Conservation (phyloP, 2,113 vertebrate genomes). For the Amphiprion ocellaris region DNA sequence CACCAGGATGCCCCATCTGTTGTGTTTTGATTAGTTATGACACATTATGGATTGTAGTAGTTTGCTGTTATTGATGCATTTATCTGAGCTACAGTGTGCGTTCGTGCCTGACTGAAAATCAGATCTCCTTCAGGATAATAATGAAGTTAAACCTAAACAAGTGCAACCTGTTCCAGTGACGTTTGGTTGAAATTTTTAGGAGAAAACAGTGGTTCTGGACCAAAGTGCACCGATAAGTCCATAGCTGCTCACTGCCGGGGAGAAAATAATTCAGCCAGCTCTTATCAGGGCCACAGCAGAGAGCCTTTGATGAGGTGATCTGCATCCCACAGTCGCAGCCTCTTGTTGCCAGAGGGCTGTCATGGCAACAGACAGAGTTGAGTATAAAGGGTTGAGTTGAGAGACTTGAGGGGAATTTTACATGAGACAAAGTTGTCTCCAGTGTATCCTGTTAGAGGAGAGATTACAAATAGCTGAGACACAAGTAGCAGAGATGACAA, state of each 20-base stretch:
- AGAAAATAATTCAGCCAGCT: slow-evolving; percentile 3
- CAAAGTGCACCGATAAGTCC: neutral
- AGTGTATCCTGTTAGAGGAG: neutral
- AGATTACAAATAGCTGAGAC: too few relatives aligned
- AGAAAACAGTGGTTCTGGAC: neutral
- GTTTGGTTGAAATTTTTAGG: neutral
- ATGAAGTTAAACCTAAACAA: neutral
- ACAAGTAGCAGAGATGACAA: too few relatives aligned
- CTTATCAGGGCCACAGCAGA: slow-evolving; percentile 19
- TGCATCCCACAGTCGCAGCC: slow-evolving; percentile 42
- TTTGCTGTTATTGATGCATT: neutral
- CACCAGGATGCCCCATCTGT: neutral
- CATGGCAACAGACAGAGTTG: slow-evolving; percentile 46
- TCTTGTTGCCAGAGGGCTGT: slow-evolving; percentile 9
- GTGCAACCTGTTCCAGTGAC: neutral
- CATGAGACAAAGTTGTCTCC: neutral
- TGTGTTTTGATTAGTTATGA: neutral
- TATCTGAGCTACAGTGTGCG: neutral
- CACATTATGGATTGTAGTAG: neutral
- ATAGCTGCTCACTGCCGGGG: neutral
- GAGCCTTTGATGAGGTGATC: slow-evolving; percentile 34
- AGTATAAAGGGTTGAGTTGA: neutral
- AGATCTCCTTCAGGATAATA: neutral
- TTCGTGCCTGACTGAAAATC: neutral
- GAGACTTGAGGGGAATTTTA: slow-evolving; percentile 23